phyloP scores from a whole-genome alignment of 2,113 vertebrate species.

The Rhinoderma darwinii region DNA sequence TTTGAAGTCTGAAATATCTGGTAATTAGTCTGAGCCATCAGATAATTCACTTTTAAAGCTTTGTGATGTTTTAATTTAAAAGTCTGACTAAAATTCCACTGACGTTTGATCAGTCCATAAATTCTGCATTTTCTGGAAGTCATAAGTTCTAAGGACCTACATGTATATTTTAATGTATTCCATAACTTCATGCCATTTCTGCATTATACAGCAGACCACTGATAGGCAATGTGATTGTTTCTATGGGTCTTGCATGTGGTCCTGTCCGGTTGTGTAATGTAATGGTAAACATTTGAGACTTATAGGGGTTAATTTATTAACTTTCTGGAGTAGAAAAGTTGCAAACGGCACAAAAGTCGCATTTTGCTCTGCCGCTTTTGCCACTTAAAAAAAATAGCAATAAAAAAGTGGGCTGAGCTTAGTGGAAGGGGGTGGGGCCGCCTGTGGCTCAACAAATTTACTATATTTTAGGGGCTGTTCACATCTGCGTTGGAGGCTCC shows the following conservation, averaged over 20 bases:
- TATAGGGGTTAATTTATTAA: too few relatives aligned
- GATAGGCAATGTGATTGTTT: not conserved
- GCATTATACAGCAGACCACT: not conserved
- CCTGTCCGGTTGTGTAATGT: not conserved
- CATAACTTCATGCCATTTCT: not conserved
- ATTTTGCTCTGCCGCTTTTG: too few relatives aligned
- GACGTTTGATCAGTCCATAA: constrained; percentile 41
- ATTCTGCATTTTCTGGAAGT: constrained; percentile 33
- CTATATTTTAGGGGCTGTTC: too few relatives aligned
- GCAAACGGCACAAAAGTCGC: too few relatives aligned
- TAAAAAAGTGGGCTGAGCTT: too few relatives aligned
- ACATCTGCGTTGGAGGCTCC: too few relatives aligned
- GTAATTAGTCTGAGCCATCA: constrained; percentile 44
- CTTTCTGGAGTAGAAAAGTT: too few relatives aligned
- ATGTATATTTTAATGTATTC: not conserved
- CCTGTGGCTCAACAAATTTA: too few relatives aligned
- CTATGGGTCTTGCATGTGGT: too few relatives aligned
- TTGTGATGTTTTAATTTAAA: constrained; percentile 42
- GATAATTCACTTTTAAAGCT: constrained; percentile 40
- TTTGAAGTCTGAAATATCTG: constrained; percentile 51
- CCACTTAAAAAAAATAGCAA: too few relatives aligned
- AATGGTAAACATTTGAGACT: not conserved
- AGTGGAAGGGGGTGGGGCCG: too few relatives aligned
- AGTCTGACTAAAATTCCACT: constrained; percentile 15
- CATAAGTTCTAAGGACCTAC: not conserved